Percentiles rank a stretch among this genome's conserved stretches.
phyloP scores from a whole-genome alignment of 2,113 vertebrate species.

The Malurus alboscapulatus region DNA sequence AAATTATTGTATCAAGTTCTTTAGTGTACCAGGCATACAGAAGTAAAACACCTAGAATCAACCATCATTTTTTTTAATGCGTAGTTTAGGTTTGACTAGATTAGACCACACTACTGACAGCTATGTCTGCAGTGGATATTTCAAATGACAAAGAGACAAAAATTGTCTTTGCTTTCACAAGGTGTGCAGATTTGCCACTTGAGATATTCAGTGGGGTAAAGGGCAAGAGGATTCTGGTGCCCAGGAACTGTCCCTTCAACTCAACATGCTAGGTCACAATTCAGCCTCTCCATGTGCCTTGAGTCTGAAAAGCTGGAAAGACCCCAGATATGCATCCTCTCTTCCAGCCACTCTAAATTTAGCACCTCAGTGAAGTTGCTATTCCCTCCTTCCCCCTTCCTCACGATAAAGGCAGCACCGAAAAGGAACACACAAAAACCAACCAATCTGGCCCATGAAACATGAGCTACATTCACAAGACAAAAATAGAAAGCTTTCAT shows the following conservation, averaged over 20 bases:
- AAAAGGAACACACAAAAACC: slow-evolving; percentile 26
- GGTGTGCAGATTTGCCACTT: background rate
- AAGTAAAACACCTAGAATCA: background rate
- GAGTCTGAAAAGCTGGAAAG: background rate
- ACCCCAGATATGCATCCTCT: background rate
- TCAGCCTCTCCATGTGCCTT: background rate
- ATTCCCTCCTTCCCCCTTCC: background rate
- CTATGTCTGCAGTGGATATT: background rate
- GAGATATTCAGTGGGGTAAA: background rate
- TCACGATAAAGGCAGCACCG: background rate
- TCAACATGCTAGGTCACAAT: background rate
- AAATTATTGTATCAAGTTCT: background rate
- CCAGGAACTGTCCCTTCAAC: background rate
- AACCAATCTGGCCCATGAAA: slow-evolving; percentile 34
- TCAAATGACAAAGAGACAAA: background rate
- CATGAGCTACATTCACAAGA: slow-evolving; percentile 18
- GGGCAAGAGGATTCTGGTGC: background rate
- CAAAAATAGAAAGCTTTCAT: slow-evolving; percentile 65
- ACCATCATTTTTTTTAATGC: background rate
- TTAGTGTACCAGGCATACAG: background rate
- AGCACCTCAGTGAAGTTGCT: background rate
- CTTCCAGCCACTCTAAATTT: background rate
- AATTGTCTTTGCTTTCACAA: background rate
- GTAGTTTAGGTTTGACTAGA: background rate
- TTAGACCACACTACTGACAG: background rate